Conservation (phyloP, 2,888 invertebrate species). For the Leptopilina myrica region DNA sequence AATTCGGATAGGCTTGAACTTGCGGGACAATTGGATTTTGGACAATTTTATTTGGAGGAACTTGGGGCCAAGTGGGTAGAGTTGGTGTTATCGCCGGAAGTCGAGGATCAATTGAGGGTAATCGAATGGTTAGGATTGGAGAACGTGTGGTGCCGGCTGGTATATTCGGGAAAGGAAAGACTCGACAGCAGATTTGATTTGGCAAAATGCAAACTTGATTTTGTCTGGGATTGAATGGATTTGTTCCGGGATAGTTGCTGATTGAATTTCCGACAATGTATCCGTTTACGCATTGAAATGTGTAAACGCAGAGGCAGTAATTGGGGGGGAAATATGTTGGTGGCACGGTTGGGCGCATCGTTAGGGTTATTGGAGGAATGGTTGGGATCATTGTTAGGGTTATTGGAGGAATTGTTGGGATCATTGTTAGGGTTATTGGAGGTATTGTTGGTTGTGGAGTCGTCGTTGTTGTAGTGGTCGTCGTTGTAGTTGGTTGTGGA, state of each 20-base stretch:
- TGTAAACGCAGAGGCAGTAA: slow-evolving; percentile 53
- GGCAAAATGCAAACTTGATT: slow-evolving; percentile 54
- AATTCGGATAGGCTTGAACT: slow-evolving; percentile 16
- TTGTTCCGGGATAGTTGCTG: background rate
- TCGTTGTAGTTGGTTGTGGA: too few species aligned
- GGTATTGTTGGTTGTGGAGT: slow-evolving; percentile 40
- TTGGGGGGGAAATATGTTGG: slow-evolving; percentile 44
- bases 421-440: slow-evolving; percentile 44
- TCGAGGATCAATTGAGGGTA: slow-evolving; percentile 44
- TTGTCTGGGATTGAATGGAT: slow-evolving; percentile 51
- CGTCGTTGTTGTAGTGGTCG: too few species aligned
- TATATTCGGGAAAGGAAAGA: slow-evolving; percentile 43
- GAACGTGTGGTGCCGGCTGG: slow-evolving; percentile 36
- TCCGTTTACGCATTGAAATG: slow-evolving; percentile 45
- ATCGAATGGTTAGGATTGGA: slow-evolving; percentile 10
- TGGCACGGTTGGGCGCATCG: slow-evolving; percentile 44
- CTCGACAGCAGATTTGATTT: slow-evolving; percentile 65
- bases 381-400: slow-evolving; percentile 45
- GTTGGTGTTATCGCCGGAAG: slow-evolving; percentile 14
- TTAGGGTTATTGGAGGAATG: slow-evolving; percentile 47
- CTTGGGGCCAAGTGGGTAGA: slow-evolving; percentile 37
- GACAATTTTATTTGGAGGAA: too few species aligned
- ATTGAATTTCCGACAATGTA: slow-evolving; percentile 1
- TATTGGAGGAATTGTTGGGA: slow-evolving; percentile 44
- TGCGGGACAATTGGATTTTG: background rate